Evolutionary conservation across 2,797 vertebrate genomes (phyloP), one percentile per base, ranked within the genome.

Genomic region (Danio aesculapii): DNA sequence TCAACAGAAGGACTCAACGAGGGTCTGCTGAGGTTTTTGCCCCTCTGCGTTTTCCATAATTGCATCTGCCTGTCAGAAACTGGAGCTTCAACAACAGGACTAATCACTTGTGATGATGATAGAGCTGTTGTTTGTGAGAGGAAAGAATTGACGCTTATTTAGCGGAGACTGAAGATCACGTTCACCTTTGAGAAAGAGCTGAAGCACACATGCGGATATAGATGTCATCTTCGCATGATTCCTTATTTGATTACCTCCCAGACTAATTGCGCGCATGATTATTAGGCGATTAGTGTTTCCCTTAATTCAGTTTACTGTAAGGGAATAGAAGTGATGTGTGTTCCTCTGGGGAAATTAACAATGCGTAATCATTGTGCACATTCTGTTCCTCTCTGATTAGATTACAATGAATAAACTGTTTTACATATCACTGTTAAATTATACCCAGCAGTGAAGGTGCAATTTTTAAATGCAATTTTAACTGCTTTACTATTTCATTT

Each of bases 21-120:
- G 41, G 30, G 84, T 91, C 93, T 93, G 85, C 91, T 88, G 92
- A 93, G 92, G 92, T 88, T 90, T 90, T 88, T n/a, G 82, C 67
- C 44, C 90, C 86, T 86, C 84, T 87, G 89, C 84, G 88, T 61
- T 79, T 81, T 77, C 30, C n/a, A 79, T 89, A 90, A 92, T 92
- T 91, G 89, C 88, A 89, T 64, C 44, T 67, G 88, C 85, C 86
- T 84, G 89, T 88, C 61, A 85, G 86, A 89, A 82, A 76, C 84
- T 75, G 75, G 67, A 84, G 85, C 71, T 85, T 88, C 89, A 92
- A 89, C 88, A 92, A 90, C 87, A 88, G 73, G 5, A 72, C 84
- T 87, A 87, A 90, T 92, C 90, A 87, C 70, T 88, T 89, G 86
- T n/a, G n/a, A n/a, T n/a, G n/a, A n/a, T n/a, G n/a, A n/a, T n/a